These are phyloP conservation scores for Rhabdomys pumilio DNA, from an alignment of 2,797 vertebrate species.

Conservation along the genomic window DNA sequence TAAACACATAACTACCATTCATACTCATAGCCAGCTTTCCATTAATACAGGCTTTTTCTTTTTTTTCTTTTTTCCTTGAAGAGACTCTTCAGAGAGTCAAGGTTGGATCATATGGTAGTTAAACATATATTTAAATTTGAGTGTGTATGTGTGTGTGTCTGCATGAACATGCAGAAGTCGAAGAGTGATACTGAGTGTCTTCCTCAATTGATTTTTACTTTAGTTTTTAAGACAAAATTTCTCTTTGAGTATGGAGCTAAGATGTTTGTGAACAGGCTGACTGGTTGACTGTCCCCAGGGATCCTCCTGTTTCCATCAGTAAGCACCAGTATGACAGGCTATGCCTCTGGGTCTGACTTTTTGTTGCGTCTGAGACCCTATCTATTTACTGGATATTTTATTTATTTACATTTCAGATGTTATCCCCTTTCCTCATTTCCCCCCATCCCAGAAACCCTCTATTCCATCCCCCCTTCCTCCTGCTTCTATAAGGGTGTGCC, in stretches of 20 bases:
- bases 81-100: not conserved
- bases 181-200: not conserved
- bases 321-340: not conserved
- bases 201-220: not conserved
- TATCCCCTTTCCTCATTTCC: no score
- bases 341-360: not conserved
- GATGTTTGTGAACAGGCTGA: not conserved
- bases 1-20: not conserved
- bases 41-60: not conserved
- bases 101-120: not conserved
- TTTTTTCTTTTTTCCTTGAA: not conserved
- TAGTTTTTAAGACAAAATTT: not conserved
- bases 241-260: not conserved
- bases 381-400: no score
- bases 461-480: no score
- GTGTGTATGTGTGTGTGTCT: not conserved
- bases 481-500: no score
- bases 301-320: no score
- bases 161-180: not conserved
- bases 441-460: no score
- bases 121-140: constrained; percentile 9
- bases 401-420: no score
- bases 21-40: not conserved
- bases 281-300: no score
- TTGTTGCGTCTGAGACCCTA: no score